These are phyloP conservation scores for Nymphicus hollandicus DNA, from an alignment of 2,113 vertebrate genomes.

Conservation along the genomic window DNA sequence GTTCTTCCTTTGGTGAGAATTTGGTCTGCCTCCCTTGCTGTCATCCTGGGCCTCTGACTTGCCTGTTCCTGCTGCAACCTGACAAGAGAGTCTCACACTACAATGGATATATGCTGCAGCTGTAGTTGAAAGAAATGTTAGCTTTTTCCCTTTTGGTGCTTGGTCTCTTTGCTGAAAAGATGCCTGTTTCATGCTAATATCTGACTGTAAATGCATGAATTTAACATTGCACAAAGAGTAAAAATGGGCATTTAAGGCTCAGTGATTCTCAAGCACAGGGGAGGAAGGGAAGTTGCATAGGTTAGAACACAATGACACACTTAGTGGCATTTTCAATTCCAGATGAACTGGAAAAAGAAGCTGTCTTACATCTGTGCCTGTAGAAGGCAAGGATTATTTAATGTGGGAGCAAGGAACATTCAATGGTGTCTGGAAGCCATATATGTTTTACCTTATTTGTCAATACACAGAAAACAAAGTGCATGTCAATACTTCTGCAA, in stretches of 20 bases:
- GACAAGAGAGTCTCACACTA: background rate
- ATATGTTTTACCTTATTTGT: background rate
- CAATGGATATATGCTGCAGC: no score
- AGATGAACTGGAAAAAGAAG: background rate
- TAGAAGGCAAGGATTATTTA: background rate
- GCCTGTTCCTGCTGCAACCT: background rate
- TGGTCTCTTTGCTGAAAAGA: background rate
- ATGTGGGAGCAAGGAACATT: background rate
- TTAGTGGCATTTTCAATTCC: background rate
- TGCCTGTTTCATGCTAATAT: background rate
- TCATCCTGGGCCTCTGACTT: background rate
- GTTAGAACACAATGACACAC: background rate
- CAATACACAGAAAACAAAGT: background rate
- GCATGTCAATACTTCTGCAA: background rate
- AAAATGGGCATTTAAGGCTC: background rate
- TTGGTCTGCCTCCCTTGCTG: background rate
- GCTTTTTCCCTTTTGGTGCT: background rate
- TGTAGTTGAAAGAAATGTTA: background rate
- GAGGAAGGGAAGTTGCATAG: background rate
- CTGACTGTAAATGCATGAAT: background rate
- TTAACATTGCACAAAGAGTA: background rate
- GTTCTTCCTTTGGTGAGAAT: background rate
- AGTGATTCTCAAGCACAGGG: background rate
- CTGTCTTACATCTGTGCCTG: background rate
- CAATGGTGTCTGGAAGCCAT: background rate